Base-by-base conservation (phyloP, 1,140 invertebrate species). In the Magallana ariakensis region DNA sequence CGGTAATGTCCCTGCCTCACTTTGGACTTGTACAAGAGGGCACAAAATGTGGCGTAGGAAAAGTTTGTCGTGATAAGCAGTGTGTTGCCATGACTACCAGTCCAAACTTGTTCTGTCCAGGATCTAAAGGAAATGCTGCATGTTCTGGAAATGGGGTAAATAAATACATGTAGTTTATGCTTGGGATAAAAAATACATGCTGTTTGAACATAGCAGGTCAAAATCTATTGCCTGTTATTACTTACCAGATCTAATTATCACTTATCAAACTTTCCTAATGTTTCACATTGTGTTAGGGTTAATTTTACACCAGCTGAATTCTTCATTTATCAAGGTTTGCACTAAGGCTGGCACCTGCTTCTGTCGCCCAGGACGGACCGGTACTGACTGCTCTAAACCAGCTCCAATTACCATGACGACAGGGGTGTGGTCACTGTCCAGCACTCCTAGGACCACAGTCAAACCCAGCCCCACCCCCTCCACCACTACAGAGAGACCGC, bases 321-420 rank as follows among this genome's bases (percentile, higher is more conserved):
- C n/a, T n/a, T n/a, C n/a, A n/a, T n/a, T n/a, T 81, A 87, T 87
- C 66, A 95, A 99, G 98, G 96, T 97, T 80, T 99, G 99, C 95
- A 98, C 98, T 2, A 99, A 99, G 94, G 95, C 96, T 62, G 98
- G 98, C 94, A 97, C 97, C 89, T 99, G 99, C 95, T 97, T 97
- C 93, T 99, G 99, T 95, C 95, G 97, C 91, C 94, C 95, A 83
- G 98, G 98, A 81, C 99, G 97, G 98, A 96, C 96, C 55, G 98
- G 98, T 33, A 94, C 96, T 3, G 98, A 99, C 95, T 99, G 98
- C 95, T 98, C 97, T 62, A 96, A 97, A 87, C 89, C 87, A 60
- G 81, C 89, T 4, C 92, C 92, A 16, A 86, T 89, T 5, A 90
- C 92, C n/a, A 88, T 87, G 46, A 83, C 85, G 22, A 87, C 88